Percentiles rank a stretch among this genome's conserved stretches.
Conservation (phyloP, 1,140 invertebrate species). For the Drosophila serrata region DNA sequence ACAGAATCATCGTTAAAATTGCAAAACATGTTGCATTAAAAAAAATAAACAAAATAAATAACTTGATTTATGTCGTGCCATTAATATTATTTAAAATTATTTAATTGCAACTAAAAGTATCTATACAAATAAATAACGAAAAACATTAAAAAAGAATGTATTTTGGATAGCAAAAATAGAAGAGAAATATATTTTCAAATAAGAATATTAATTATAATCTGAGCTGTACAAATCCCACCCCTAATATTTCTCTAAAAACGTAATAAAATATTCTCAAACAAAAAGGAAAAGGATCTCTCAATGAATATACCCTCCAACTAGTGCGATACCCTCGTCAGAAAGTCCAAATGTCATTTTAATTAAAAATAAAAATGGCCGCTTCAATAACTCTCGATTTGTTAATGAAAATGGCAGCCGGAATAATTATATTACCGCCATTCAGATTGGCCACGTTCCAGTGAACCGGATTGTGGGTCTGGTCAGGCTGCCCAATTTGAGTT, state of each 20-base stretch:
- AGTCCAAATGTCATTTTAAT: constrained; percentile 44
- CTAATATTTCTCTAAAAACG: neutral
- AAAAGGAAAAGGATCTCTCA: neutral
- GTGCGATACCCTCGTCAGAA: neutral
- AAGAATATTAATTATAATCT: neutral
- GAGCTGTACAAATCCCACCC: neutral
- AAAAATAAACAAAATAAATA: neutral
- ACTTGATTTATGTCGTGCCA: too few relatives aligned
- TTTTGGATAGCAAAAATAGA: too few relatives aligned
- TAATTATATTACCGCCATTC: constrained; percentile 42
- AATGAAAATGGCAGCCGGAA: constrained; percentile 30
- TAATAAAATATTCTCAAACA: neutral
- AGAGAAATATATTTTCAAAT: neutral
- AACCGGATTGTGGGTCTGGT: constrained; percentile 9
- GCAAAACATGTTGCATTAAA: neutral
- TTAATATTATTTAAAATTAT: neutral
- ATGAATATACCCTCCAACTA: neutral
- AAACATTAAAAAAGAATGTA: too few relatives aligned
- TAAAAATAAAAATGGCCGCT: constrained; percentile 43
- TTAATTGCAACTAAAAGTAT: neutral
- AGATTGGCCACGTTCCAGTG: constrained; percentile 38
- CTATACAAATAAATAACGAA: neutral
- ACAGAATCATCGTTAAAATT: neutral
- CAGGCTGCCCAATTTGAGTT: constrained; percentile 8
- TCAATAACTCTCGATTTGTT: constrained; percentile 30